Evolutionary conservation across 2,797 vertebrate genomes (phyloP), one percentile per base, ranked within the genome.

Genomic region (Erithacus rubecula): DNA sequence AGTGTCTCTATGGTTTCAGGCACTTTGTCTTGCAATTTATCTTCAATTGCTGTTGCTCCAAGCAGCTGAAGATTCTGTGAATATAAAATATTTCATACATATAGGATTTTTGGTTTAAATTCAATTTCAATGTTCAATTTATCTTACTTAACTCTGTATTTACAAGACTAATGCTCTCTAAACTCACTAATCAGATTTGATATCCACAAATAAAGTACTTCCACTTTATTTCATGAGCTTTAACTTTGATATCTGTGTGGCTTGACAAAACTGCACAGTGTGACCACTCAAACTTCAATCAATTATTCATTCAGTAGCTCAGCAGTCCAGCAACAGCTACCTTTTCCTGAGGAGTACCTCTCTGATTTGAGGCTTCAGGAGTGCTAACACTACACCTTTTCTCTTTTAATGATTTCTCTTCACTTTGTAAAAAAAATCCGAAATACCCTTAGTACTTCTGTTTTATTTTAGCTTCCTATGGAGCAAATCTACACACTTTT

Each of bases 1-100:
- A 99, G 98, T 1, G 98, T 99, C 97, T 99, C 99, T 70, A 99
- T 99, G 82, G 99, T 99, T 97, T 99, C 99, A 27, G 99, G 99
- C 64, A 99, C 99, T 94, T 98, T 98, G 92, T 99, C 99, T 97
- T 99, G 99, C 56, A 99, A 98, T 94, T 99, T 99, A 96, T 99
- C 99, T 95, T 99, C 99, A 65, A 99, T 99, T 36, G 99, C 99
- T 49, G 99, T 99, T 96, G 99, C 99, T 77, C 99, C 99, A 29
- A 99, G 98, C 53, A 99, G 98, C 94, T 99, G 99, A 97, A 99
- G 98, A 97, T 99, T 99, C 99, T 99, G 92, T 53, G 59, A 71
- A 92, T 60, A 88, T 10, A 93, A 56, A 93, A 59, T 64, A 84
- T 69, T 83, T 37, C 12, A 34, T 27, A 76, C 7, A 18, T 4